Evolutionary conservation across 2,797 vertebrate species (phyloP), one percentile per base, ranked within the genome.

Genomic region (Nannoperca australis): DNA sequence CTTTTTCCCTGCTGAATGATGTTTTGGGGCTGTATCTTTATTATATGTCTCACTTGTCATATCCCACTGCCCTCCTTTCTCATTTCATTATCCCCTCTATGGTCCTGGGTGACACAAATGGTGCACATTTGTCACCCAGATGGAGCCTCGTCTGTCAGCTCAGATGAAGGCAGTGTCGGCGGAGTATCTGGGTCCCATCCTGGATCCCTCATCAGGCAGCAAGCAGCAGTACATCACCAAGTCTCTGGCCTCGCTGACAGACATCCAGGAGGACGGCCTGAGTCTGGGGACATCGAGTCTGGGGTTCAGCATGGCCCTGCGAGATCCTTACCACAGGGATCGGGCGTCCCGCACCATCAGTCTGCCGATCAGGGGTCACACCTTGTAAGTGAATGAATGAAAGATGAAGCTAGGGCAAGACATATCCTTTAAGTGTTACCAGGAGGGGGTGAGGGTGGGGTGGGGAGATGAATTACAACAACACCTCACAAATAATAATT

Each of bases 141-240:
- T 95, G 59, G 98, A 99, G 76, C 97, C 98, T 85, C 97, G 96
- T 79, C 96, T 99, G 12, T 97, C 96, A 0, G 97, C 90, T 34
- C 98, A 99, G 87, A 97, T 99, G 95, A 99, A 98, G 92, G 98
- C 98, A 0, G 96, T 98, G 70, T 99, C 98, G 0, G 98, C 97
- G 0, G 98, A 99, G 91, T 97, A 96, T 80, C 92, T 99, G 53
- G 97, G 98, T 4, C 97, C 97, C n/a, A 79, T 94, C 0, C 81
- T 97, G 90, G 97, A 98, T 7, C 89, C 93, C 34, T 94, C 96
- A 54, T 95, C 96, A 49, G 95, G 89, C 65, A 67, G 76, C 84
- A 94, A 91, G 75, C 89, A 70, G 56, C 90, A 96, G 92, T 96
- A 97, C 92, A 97, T 99, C 92, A 98, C 98, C 85, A 99, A 99